Conservation (phyloP, 2,888 invertebrate genomes). For the Orthosia gracilis region DNA sequence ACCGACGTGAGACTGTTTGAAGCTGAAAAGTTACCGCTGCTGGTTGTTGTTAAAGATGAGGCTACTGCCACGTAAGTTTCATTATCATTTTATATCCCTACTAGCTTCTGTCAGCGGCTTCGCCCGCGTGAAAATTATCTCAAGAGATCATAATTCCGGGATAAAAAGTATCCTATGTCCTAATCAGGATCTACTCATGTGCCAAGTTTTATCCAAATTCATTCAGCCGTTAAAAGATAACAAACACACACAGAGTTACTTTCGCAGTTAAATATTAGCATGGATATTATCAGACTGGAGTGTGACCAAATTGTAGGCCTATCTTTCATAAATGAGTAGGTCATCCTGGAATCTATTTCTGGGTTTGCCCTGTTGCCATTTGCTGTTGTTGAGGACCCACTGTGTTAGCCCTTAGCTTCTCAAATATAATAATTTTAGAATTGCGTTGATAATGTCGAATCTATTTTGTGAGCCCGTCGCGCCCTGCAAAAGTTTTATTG, state of each 20-base stretch:
- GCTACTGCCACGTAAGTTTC: slow-evolving; percentile 73
- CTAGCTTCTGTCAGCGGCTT: too few relatives aligned
- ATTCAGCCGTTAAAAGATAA: too few relatives aligned
- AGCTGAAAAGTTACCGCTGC: slow-evolving; percentile 72
- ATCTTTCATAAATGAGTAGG: background rate
- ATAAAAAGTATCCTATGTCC: too few relatives aligned
- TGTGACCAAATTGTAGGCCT: background rate
- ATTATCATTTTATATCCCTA: background rate
- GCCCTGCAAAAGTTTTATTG: background rate
- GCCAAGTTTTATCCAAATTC: too few relatives aligned
- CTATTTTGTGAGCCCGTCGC: background rate
- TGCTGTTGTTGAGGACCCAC: background rate
- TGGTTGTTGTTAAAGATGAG: slow-evolving; percentile 88
- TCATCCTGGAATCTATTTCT: background rate
- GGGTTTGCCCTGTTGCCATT: background rate
- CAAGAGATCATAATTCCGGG: too few relatives aligned
- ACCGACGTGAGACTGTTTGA: slow-evolving; percentile 91
- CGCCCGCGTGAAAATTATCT: too few relatives aligned
- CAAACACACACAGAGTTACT: too few relatives aligned
- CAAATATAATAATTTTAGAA: background rate
- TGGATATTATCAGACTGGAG: too few relatives aligned
- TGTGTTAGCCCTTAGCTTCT: background rate
- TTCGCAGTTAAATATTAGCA: too few relatives aligned
- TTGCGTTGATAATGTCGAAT: background rate
- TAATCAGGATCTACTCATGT: too few relatives aligned